Evolutionary conservation across 2,888 invertebrate genomes (phyloP).

Genomic region (Marasmarcha lunaedactyla): DNA sequence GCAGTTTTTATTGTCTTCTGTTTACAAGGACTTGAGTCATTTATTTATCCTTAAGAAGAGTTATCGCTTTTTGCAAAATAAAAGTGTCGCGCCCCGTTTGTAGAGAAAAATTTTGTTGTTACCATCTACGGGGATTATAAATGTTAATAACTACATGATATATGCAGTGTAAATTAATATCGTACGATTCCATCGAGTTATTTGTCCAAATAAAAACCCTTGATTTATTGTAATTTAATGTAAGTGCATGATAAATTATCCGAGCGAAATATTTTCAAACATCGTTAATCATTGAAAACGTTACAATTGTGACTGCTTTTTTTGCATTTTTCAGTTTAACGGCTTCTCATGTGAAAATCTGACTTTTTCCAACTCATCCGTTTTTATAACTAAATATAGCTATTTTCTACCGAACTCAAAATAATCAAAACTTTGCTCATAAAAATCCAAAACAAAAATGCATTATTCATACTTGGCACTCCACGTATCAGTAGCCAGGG

Average conservation of each 20-base stretch:
- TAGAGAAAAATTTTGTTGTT: no score
- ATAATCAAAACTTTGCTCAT: slow-evolving; percentile 70
- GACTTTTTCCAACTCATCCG: slow-evolving; percentile 23
- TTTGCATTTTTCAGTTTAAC: no score
- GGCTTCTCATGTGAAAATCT: neutral
- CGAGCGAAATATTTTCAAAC: no score
- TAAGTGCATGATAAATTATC: no score
- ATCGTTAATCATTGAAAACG: no score
- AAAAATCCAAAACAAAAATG: slow-evolving; percentile 72
- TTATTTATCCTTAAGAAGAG: slow-evolving; percentile 19
- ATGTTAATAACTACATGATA: neutral
- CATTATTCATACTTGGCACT: slow-evolving; percentile 67
- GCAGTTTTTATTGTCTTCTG: slow-evolving; percentile 39
- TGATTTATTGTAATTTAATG: no score
- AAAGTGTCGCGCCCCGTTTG: neutral
- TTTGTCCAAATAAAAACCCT: slow-evolving; percentile 22
- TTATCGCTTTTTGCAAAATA: neutral
- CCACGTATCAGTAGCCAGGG: slow-evolving; percentile 37
- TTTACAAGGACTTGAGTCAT: slow-evolving; percentile 25
- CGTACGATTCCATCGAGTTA: slow-evolving; percentile 1
- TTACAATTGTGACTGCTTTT: no score
- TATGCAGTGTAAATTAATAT: neutral
- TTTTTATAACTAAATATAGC: slow-evolving; percentile 28
- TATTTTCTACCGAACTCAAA: slow-evolving; percentile 57
- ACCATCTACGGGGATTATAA: no score